Evolutionary conservation across 2,888 invertebrate species (phyloP).

Genomic region (Anaspis maculata): DNA sequence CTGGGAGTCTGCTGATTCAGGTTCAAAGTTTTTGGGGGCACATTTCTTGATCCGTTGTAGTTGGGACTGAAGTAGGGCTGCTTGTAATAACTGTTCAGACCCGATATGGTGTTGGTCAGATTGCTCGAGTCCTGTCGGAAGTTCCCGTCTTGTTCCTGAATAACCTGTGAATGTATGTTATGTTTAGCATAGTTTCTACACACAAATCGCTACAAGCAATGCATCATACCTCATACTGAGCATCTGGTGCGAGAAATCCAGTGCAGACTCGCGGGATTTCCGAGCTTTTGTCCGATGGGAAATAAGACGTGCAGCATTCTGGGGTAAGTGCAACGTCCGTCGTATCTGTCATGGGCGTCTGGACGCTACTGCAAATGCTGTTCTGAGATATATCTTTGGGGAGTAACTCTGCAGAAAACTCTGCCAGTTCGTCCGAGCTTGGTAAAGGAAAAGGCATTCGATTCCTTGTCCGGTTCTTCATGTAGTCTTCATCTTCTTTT

Average conservation of each 20-base stretch:
- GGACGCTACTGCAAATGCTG: conserved; percentile 38
- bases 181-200: too few relatives aligned
- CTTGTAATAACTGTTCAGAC: conserved; percentile 36
- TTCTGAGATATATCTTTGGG: conserved; percentile 37
- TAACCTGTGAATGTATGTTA: too few relatives aligned
- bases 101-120: conserved; percentile 40
- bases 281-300: conserved; percentile 29
- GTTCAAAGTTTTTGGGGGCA: conserved; percentile 34
- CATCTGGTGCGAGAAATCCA: conserved; percentile 50
- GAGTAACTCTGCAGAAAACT: conserved; percentile 25
- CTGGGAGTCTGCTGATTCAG: conserved; percentile 17
- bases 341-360: conserved; percentile 41
- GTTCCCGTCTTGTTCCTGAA: conserved; percentile 43
- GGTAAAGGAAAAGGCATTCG: conserved; percentile 49
- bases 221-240: conserved; percentile 59
- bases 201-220: too few relatives aligned
- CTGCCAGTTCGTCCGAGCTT: conserved; percentile 34
- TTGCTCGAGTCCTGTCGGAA: conserved; percentile 32
- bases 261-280: conserved; percentile 23
- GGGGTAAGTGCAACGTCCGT: conserved; percentile 39
- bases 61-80: conserved; percentile 25
- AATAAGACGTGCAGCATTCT: conserved; percentile 34
- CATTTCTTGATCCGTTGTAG: conserved; percentile 29
- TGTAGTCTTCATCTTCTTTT: conserved; percentile 49
- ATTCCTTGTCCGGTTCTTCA: conserved; percentile 50